Evolutionary conservation across 1,140 invertebrate species (phyloP), one percentile per base, ranked within the genome.

Genomic region (Psix sp.): DNA sequence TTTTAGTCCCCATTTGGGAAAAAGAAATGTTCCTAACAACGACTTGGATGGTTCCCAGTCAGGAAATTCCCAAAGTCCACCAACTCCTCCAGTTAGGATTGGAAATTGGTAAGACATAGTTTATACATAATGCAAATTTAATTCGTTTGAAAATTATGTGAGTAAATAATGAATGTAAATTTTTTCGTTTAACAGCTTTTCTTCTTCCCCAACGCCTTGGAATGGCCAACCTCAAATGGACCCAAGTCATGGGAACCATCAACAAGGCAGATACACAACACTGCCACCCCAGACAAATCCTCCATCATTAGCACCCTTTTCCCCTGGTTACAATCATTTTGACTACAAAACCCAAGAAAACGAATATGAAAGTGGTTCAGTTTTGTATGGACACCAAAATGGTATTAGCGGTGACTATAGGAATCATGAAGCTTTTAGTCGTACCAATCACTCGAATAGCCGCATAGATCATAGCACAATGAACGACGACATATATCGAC

Each of bases 301-400:
- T 10, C 82, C 84, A 4, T 77, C 82, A 0, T 68, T 86, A 1
- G 80, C 85, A 3, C 78, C 80, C 0, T 87, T 87, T 45, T 83
- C 86, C 3, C 83, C 85, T 42, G 79, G 80, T 0, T 87, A 84
- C 54, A 81, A 77, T 46, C 82, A 86, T 31, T 87, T 86, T 26
- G 86, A 86, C 14, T 88, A 85, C 49, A 85, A 86, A 65, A 79
- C 80, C 43, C 80, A 86, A 57, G 87, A 88, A 38, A 87, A 88
- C 49, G 87, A 88, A 17, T 89, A 89, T 48, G 88, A 89, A 76
- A 88, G 88, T 71, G 88, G 88, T 3, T 88, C 88, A 0, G 77
- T 88, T 0, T 82, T 88, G 20, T 88, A 88, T 39, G 87, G 84
- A 0, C 84, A 87, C 54, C 83, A 86, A 3, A 86, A 86, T 46